Evolutionary conservation across 2,797 vertebrate species (phyloP).

Genomic region (Gadopsis marmoratus): DNA sequence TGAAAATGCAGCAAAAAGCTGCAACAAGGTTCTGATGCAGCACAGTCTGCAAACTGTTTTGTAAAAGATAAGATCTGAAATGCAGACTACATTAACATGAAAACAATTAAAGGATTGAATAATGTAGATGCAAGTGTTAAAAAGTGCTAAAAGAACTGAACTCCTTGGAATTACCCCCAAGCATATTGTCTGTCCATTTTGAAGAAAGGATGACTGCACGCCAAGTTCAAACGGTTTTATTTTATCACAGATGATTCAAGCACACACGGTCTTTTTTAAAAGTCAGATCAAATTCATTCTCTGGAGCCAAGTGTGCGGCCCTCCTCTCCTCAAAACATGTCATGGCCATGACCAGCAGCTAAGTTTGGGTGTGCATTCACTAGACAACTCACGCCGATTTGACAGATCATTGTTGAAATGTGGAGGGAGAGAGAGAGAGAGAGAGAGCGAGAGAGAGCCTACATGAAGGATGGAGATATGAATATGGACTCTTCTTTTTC

Average conservation of each 20-base stretch:
- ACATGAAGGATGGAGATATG: not conserved
- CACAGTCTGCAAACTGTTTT: not conserved
- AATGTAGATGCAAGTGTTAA: not conserved
- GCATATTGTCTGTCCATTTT: not conserved
- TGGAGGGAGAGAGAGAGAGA: not conserved
- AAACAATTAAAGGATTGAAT: not conserved
- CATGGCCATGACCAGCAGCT: not conserved
- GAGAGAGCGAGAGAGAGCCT: not conserved
- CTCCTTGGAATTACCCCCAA: not conserved
- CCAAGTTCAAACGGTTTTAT: not conserved
- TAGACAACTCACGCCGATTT: not conserved
- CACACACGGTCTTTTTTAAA: not conserved
- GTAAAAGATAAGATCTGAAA: conserved; percentile 9
- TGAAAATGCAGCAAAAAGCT: conserved; percentile 2
- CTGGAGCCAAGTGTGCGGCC: no score
- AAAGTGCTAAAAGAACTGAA: not conserved
- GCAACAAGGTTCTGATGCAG: not conserved
- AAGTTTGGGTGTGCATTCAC: not conserved
- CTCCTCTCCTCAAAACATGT: not conserved
- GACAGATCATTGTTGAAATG: not conserved
- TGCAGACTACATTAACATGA: not conserved
- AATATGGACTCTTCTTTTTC: not conserved
- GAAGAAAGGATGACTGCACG: not conserved
- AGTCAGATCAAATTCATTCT: not conserved
- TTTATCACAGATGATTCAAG: not conserved